A percentile compares a stretch with the other conserved stretches of the same genome.
Conservation (phyloP, 2,888 invertebrate genomes). For the Lypha dubia region DNA sequence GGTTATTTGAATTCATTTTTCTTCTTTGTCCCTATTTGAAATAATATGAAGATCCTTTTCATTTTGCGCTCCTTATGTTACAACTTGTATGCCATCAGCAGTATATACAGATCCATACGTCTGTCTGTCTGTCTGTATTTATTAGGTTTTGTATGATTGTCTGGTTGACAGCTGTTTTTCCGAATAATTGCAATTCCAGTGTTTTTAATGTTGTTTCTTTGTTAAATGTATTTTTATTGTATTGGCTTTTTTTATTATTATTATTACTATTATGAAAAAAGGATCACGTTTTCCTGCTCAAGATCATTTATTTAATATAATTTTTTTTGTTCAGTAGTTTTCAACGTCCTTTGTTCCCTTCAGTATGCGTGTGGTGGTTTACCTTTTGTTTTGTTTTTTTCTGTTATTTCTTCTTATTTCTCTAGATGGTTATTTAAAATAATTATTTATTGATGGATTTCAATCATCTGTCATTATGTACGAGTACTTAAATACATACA, state of each 20-base stretch:
- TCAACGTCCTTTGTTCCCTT: background rate
- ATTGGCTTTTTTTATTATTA: slow-evolving; percentile 25
- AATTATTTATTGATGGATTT: slow-evolving; percentile 70
- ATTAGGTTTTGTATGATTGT: slow-evolving; percentile 37
- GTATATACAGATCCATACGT: background rate
- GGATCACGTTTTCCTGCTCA: slow-evolving; percentile 48
- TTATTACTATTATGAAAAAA: no score
- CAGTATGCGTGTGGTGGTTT: slow-evolving; percentile 40
- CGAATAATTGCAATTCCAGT: slow-evolving; percentile 62
- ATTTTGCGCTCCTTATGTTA: slow-evolving; percentile 12
- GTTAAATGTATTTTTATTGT: slow-evolving; percentile 19
- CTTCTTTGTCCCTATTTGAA: slow-evolving; percentile 13
- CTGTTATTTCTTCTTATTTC: slow-evolving; percentile 26
- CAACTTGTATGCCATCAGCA: background rate
- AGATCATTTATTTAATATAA: slow-evolving; percentile 29
- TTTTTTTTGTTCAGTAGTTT: slow-evolving; percentile 9
- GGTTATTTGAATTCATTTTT: background rate
- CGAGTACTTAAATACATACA: background rate
- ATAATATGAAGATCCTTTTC: slow-evolving; percentile 48
- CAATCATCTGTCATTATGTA: slow-evolving; percentile 67
- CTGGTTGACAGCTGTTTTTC: slow-evolving; percentile 70
- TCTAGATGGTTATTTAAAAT: slow-evolving; percentile 64
- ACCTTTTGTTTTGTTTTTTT: slow-evolving; percentile 8
- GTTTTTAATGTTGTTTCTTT: slow-evolving; percentile 33
- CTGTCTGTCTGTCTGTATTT: slow-evolving; percentile 32